Percentiles rank a stretch among this genome's conserved stretches.
Conservation (phyloP, 1,140 invertebrate species). For the Nymphalis io region DNA sequence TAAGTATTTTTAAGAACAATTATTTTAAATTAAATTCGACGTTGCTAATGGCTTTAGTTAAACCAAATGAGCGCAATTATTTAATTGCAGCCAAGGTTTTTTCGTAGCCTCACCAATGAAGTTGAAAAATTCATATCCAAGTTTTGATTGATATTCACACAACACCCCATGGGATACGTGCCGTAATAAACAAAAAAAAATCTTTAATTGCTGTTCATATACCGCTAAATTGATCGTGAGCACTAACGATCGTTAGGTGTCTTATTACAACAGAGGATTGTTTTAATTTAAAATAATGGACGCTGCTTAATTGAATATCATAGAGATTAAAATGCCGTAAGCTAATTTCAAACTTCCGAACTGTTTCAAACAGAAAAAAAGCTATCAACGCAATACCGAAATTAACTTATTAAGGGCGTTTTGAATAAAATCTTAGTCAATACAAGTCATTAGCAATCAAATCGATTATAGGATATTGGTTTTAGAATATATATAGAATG, state of each 20-base stretch:
- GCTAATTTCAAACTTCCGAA: constrained; percentile 27
- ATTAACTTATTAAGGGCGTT: not conserved
- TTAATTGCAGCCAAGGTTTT: not conserved
- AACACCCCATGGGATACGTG: constrained; percentile 37
- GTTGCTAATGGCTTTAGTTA: not conserved
- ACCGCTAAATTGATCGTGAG: constrained; percentile 52
- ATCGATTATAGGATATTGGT: too few relatives aligned
- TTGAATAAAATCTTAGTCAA: not conserved
- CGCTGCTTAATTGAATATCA: constrained; percentile 43
- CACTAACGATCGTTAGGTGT: constrained; percentile 64
- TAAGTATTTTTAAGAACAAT: too few relatives aligned
- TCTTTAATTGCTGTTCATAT: constrained; percentile 58
- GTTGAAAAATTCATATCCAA: constrained; percentile 1
- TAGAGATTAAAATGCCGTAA: constrained; percentile 33
- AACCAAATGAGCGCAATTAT: constrained; percentile 1
- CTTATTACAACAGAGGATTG: constrained; percentile 47
- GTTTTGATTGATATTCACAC: constrained; percentile 51
- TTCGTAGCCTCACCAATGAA: not conserved
- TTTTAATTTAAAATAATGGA: constrained; percentile 49
- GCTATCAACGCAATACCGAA: not conserved
- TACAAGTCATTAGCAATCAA: not conserved
- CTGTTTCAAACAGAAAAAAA: not conserved
- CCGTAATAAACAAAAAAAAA: constrained; percentile 62
- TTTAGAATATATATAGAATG: too few relatives aligned
- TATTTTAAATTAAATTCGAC: not conserved